Percentiles rank a stretch among this genome's conserved stretches.
Evolutionary conservation across 2,888 invertebrate species (phyloP).

Genomic region (Fragum whitleyi): DNA sequence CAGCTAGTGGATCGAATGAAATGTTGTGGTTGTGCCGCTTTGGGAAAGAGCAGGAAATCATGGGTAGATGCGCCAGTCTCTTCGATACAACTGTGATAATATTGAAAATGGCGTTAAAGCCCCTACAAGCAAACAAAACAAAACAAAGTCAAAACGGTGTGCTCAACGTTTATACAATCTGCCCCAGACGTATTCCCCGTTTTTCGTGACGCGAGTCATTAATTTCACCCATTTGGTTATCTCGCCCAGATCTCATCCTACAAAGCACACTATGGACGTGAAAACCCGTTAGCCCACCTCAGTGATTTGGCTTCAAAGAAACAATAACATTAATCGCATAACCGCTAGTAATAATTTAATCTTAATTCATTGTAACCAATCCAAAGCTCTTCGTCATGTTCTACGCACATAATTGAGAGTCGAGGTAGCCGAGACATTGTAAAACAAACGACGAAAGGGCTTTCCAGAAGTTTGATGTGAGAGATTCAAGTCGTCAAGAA

Average conservation of each 20-base stretch:
- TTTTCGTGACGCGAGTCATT: background rate
- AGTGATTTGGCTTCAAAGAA: constrained; percentile 42
- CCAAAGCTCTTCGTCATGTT: constrained; percentile 39
- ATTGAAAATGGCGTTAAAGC: no score
- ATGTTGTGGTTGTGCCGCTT: no score
- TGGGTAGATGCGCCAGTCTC: no score
- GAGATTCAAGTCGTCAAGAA: constrained; percentile 39
- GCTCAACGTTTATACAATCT: no score
- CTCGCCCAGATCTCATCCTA: constrained; percentile 19
- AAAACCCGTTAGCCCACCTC: constrained; percentile 46
- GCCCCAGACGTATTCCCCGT: no score
- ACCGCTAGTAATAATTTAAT: constrained; percentile 40
- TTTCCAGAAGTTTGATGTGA: constrained; percentile 49
- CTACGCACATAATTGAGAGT: constrained; percentile 39
- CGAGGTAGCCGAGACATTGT: constrained; percentile 49
- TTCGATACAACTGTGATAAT: no score
- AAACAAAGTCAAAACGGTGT: no score
- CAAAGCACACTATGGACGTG: constrained; percentile 37
- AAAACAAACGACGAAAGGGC: constrained; percentile 31
- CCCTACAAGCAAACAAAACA: no score
- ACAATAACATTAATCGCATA: constrained; percentile 45
- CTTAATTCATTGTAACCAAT: constrained; percentile 30
- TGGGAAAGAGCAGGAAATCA: no score
- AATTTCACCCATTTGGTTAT: constrained; percentile 30
- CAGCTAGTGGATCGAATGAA: no score